phyloP scores from a whole-genome alignment of 2,888 invertebrate species.

The Acrobasis suavella region DNA sequence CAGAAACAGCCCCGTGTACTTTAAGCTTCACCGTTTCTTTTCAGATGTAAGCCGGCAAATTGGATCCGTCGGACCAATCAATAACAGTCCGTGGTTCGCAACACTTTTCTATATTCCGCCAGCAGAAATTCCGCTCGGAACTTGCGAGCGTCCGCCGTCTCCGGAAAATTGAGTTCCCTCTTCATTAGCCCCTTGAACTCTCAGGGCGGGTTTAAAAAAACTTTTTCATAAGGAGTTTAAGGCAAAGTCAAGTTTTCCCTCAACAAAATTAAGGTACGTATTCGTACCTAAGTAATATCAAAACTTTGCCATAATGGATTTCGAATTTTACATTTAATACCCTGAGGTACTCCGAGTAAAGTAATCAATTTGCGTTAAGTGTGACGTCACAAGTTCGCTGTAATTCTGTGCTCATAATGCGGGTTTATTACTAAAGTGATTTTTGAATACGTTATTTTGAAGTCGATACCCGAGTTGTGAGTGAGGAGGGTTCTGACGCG shows the following conservation, averaged over 20 bases:
- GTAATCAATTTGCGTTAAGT: conserved; percentile 59
- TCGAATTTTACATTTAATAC: conserved; percentile 75
- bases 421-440: conserved; percentile 29
- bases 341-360: conserved; percentile 39
- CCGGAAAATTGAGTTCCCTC: conserved; percentile 66
- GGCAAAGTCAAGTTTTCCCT: conserved; percentile 73
- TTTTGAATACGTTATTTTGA: conserved; percentile 20
- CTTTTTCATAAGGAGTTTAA: conserved; percentile 68
- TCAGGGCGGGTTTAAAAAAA: conserved; percentile 59
- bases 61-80: conserved; percentile 61
- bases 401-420: conserved; percentile 32
- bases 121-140: conserved; percentile 32
- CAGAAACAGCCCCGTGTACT: conserved; percentile 25
- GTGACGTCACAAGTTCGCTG: conserved; percentile 36
- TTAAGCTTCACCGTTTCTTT: conserved; percentile 39
- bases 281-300: conserved; percentile 56
- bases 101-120: conserved; percentile 39
- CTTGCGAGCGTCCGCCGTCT: conserved; percentile 39
- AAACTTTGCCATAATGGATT: conserved; percentile 76
- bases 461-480: neutral
- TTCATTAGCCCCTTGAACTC: conserved; percentile 67
- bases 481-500: conserved; percentile 21
- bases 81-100: conserved; percentile 41
- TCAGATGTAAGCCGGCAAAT: conserved; percentile 47
- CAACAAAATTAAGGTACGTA: conserved; percentile 76